These are phyloP conservation scores for Ganaspis sp. DNA, from an alignment of 1,140 invertebrate species.

Conservation along the genomic window DNA sequence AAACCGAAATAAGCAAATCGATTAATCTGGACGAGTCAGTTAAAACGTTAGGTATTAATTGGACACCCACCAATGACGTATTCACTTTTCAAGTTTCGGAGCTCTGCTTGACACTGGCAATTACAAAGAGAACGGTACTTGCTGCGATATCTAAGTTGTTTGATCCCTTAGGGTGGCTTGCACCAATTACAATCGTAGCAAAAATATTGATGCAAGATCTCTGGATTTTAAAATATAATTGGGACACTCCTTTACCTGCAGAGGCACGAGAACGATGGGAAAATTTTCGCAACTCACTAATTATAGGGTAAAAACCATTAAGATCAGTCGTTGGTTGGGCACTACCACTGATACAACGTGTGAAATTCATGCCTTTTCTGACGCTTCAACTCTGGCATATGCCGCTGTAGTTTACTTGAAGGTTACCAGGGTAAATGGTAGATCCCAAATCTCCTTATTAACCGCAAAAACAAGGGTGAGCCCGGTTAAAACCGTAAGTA, in stretches of 20 bases:
- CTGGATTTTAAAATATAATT: conserved; percentile 8
- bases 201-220: conserved; percentile 29
- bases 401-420: conserved; percentile 1
- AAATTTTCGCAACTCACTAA: background rate
- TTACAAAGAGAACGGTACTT: conserved; percentile 11
- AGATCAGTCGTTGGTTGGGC: background rate
- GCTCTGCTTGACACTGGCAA: no score
- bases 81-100: background rate
- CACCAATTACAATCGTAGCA: conserved; percentile 6
- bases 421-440: background rate
- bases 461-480: conserved; percentile 62
- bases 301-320: no score
- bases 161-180: conserved; percentile 18
- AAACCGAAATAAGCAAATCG: background rate
- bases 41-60: background rate
- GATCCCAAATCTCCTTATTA: conserved; percentile 44
- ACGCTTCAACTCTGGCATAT: conserved; percentile 19
- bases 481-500: conserved; percentile 62
- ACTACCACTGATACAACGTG: background rate
- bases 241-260: background rate
- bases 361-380: conserved; percentile 41
- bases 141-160: conserved; percentile 3
- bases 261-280: background rate
- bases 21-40: background rate
- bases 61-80: background rate